Evolutionary conservation across 2,797 vertebrate genomes (phyloP), one percentile per base, ranked within the genome.

Genomic region (Lithobates pipiens): DNA sequence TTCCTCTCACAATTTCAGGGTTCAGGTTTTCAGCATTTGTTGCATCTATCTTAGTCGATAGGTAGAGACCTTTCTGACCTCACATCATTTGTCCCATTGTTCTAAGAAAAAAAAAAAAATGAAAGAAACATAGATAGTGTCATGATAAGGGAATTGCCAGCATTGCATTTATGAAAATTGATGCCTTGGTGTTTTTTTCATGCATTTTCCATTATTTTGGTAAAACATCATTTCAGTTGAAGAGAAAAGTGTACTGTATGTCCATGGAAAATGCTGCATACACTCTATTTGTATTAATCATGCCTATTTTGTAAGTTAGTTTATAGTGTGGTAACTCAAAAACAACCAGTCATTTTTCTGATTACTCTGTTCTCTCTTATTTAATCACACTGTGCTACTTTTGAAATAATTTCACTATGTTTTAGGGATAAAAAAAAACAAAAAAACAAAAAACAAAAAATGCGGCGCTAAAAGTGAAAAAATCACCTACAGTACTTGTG

Each of bases 31-130:
- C 11, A 32, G n/a, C 34, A 34, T 63, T 75, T 73, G 42, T 23
- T 77, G 57, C 50, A 86, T 77, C 54, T 76, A 46, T 80, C 77
- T 85, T 80, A 39, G 15, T 85, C 77, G 54, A 23, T 34, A 80
- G 50, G 42, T 42, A 75, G 27, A 54, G 68, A 85, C 83, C 72
- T 74, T 57, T 39, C 77, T 80, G 36, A 85, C 77, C 77, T 75
- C 36, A 68, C 77, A 79, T 75, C 42, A 46, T 80, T 85, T 85
- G 57, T 57, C 29, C 61, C 70, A 74, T 80, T 78, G 46, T 50
- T 68, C 65, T 21, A 42, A 50, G 1, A 39, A 15, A 44, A 80
- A 80, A 2, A 46, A 73, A 61, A 39, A 68, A 63, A 63, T 42
- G 1, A 39, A 36, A 29, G 57, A 74, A 74, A 67, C 44, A 7